Percentiles rank a stretch among this genome's conserved stretches.
phyloP scores from a whole-genome alignment of 2,888 invertebrate species.

The Apamea anceps region DNA sequence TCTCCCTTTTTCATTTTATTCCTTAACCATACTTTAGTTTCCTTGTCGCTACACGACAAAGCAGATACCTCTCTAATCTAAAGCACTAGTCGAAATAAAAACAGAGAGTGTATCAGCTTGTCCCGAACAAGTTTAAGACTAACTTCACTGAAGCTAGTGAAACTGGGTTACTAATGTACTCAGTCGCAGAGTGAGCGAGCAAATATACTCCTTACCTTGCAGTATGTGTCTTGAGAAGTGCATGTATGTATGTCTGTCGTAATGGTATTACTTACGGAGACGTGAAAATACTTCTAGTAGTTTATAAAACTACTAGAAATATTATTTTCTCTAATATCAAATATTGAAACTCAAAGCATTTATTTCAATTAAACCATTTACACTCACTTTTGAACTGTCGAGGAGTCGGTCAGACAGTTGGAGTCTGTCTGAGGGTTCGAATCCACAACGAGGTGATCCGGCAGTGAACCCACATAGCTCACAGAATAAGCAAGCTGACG shows the following conservation, averaged over 20 bases:
- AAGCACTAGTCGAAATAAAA: constrained; percentile 43
- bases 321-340: not conserved
- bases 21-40: no score
- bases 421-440: no score
- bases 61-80: constrained; percentile 32
- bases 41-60: no score
- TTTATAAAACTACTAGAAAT: not conserved
- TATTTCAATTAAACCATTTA: not conserved
- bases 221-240: constrained; percentile 18
- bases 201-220: constrained; percentile 41
- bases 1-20: no score
- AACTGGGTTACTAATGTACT: constrained; percentile 58
- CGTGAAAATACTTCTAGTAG: constrained; percentile 1
- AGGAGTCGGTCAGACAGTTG: not conserved
- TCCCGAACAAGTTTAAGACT: constrained; percentile 46
- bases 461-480: no score
- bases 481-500: no score
- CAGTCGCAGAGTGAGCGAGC: constrained; percentile 40
- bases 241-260: constrained; percentile 22
- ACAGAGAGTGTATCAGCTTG: constrained; percentile 44
- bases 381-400: not conserved
- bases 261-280: constrained; percentile 42
- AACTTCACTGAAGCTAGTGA: constrained; percentile 48
- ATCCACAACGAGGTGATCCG: no score
- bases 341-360: not conserved